These are phyloP conservation scores for Glaucomys volans DNA, from an alignment of 2,113 vertebrate genomes.

Conservation along the genomic window DNA sequence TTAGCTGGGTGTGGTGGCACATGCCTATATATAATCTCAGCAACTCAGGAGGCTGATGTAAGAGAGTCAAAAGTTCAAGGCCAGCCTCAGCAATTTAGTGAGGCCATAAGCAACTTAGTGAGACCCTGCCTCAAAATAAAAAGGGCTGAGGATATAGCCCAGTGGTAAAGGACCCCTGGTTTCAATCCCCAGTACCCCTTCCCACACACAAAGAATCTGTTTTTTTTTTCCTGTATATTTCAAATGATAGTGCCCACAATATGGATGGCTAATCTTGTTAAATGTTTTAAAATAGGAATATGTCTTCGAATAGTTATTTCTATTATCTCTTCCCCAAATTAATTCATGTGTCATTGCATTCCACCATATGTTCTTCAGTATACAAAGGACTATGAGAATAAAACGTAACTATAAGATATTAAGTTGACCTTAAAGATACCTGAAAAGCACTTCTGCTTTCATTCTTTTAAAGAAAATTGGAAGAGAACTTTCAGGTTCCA, in stretches of 20 bases:
- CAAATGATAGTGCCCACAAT: background rate
- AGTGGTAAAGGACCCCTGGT: too few relatives aligned
- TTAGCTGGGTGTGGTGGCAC: background rate
- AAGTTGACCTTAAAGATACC: background rate
- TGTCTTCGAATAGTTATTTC: background rate
- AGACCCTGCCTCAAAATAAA: too few relatives aligned
- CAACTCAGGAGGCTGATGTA: too few relatives aligned
- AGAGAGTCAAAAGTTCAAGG: too few relatives aligned
- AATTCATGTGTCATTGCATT: background rate
- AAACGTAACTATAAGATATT: slow-evolving; percentile 6
- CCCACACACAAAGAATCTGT: too few relatives aligned
- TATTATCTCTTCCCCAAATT: slow-evolving; percentile 9
- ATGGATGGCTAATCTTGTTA: background rate
- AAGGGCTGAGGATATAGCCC: too few relatives aligned
- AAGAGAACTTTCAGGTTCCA: slow-evolving; percentile 25
- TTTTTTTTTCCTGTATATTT: background rate
- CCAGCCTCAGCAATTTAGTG: too few relatives aligned
- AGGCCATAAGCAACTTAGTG: too few relatives aligned
- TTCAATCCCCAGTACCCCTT: too few relatives aligned
- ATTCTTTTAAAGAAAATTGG: slow-evolving; percentile 23
- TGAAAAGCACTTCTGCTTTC: background rate
- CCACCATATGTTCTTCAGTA: background rate
- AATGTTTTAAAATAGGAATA: slow-evolving; percentile 19
- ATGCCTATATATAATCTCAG: too few relatives aligned
- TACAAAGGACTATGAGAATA: background rate